Conservation (phyloP, 1,140 invertebrate genomes). For the Drosophila nannoptera region DNA sequence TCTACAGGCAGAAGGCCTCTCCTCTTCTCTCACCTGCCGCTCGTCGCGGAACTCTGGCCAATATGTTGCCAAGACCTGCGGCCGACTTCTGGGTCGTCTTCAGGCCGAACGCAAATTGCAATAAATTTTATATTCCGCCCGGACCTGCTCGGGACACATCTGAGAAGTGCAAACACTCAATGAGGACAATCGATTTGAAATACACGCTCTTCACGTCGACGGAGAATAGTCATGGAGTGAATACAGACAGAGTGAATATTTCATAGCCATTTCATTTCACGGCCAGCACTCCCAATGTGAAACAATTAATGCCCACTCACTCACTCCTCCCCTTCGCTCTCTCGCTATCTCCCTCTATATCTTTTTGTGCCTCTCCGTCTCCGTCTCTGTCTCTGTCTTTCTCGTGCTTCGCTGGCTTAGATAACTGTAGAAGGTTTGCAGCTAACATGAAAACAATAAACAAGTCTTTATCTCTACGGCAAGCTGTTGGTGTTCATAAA, state of each 20-base stretch:
- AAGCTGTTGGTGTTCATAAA: background rate
- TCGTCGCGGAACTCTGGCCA: background rate
- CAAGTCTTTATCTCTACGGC: background rate
- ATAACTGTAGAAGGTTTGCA: background rate
- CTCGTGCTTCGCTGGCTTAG: background rate
- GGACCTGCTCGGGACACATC: conserved; percentile 27
- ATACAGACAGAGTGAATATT: conserved; percentile 10
- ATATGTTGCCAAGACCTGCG: background rate
- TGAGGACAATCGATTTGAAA: conserved; percentile 38
- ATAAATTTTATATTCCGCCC: background rate
- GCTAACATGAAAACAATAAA: background rate
- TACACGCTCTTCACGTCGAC: background rate
- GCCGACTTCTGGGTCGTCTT: background rate
- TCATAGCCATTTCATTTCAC: background rate
- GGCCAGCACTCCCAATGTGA: background rate
- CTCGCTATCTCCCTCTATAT: background rate
- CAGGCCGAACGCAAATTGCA: background rate
- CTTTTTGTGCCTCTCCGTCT: background rate
- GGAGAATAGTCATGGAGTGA: background rate
- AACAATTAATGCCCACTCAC: background rate
- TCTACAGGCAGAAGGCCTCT: conserved; percentile 2
- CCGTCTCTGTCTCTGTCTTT: no score
- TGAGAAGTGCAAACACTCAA: conserved; percentile 24
- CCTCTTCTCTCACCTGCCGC: background rate
- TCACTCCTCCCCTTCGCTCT: no score